A percentile compares a stretch with the other conserved stretches of the same genome.
phyloP scores from a whole-genome alignment of 2,888 invertebrate species.

The Xestoiulus laeticollis region DNA sequence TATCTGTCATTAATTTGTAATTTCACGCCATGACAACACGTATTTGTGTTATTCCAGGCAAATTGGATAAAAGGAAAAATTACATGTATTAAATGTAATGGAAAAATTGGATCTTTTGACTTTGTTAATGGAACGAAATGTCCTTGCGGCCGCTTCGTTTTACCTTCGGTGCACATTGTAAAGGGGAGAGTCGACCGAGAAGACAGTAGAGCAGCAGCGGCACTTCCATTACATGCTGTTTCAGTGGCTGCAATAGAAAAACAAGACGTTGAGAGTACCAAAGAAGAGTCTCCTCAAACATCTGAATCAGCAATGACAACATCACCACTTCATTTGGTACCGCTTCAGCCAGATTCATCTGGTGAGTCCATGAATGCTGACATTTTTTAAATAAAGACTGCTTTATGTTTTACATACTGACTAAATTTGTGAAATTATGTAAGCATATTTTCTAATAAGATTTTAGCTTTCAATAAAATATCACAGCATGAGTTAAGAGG shows the following conservation, averaged over 20 bases:
- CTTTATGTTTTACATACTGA: too few relatives aligned
- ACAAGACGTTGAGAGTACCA: neutral
- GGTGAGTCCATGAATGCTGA: neutral
- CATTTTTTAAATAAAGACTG: too few relatives aligned
- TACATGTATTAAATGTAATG: constrained; percentile 57
- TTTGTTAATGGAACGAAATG: constrained; percentile 57
- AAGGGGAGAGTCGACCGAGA: constrained; percentile 56
- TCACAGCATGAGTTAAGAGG: too few relatives aligned
- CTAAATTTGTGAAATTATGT: too few relatives aligned
- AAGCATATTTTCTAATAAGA: too few relatives aligned
- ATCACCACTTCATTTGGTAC: neutral
- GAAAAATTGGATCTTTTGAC: constrained; percentile 58
- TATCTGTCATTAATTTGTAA: neutral
- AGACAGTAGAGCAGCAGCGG: constrained; percentile 7
- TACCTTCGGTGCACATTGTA: constrained; percentile 58
- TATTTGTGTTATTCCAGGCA: constrained; percentile 19
- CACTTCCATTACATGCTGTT: neutral
- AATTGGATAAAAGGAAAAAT: constrained; percentile 59
- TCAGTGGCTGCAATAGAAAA: neutral
- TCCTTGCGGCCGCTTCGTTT: constrained; percentile 55
- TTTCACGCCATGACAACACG: neutral
- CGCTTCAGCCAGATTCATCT: neutral
- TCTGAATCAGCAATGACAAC: neutral
- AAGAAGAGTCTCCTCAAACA: neutral
- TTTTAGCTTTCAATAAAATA: too few relatives aligned